A percentile compares a stretch with the other conserved stretches of the same genome.
These are phyloP conservation scores for Lethocerus indicus DNA, from an alignment of 1,140 invertebrate species.

Conservation along the genomic window DNA sequence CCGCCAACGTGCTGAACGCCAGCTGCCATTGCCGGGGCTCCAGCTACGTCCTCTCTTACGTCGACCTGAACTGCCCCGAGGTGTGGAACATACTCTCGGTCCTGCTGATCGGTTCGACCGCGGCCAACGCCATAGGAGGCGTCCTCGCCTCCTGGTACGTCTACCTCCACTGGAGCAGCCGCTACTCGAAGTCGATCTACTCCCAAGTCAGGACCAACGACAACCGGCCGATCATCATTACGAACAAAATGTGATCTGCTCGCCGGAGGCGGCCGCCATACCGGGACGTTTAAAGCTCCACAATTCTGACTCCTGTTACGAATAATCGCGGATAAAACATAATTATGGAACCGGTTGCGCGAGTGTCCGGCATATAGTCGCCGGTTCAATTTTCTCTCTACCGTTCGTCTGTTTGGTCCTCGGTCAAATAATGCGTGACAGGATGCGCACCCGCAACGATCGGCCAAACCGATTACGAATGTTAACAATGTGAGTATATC, in stretches of 20 bases:
- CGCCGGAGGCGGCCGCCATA: no score
- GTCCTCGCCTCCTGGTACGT: conserved; percentile 28
- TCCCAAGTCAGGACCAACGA: conserved; percentile 26
- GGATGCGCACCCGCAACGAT: no score
- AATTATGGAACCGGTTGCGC: no score
- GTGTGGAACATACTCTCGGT: conserved; percentile 24
- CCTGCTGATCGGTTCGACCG: conserved; percentile 27
- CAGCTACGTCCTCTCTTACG: conserved; percentile 21
- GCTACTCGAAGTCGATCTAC: conserved; percentile 27
- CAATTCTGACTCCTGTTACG: no score
- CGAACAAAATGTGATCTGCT: conserved; percentile 16
- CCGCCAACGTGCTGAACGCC: conserved; percentile 23
- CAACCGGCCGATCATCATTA: conserved; percentile 19
- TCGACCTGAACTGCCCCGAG: conserved; percentile 30
- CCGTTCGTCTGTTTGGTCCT: no score
- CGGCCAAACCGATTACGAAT: no score
- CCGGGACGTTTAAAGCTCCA: no score
- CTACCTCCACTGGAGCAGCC: conserved; percentile 30
- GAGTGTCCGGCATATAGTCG: no score
- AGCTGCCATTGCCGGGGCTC: conserved; percentile 23
- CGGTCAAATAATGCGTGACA: no score
- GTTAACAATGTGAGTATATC: no score
- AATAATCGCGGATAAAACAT: no score
- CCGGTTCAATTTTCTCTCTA: no score
- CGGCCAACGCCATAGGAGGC: conserved; percentile 26